phyloP scores from a whole-genome alignment of 2,888 invertebrate genomes.

The Coelogynopora nodosa region DNA sequence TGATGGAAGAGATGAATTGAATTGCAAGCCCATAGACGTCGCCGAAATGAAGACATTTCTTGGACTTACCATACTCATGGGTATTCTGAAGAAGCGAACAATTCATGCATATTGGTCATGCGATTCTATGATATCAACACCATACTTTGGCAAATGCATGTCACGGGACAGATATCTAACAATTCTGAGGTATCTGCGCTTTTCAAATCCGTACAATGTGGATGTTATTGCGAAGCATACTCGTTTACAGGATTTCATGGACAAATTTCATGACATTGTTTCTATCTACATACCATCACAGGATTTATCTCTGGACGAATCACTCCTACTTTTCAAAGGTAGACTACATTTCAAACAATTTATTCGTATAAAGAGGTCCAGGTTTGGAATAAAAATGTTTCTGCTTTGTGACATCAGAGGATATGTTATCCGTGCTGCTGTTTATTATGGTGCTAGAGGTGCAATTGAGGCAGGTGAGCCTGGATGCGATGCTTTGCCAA shows the following conservation, averaged over 20 bases:
- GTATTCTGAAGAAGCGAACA: constrained; percentile 3
- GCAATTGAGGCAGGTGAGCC: not conserved
- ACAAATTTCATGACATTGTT: constrained; percentile 22
- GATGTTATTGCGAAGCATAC: not conserved
- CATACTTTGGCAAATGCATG: constrained; percentile 32
- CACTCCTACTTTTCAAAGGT: not conserved
- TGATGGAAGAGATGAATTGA: not conserved
- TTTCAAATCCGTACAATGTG: not conserved
- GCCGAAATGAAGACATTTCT: constrained; percentile 11
- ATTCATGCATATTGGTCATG: constrained; percentile 1
- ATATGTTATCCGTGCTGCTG: not conserved
- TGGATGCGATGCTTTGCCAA: not conserved
- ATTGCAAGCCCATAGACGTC: not conserved
- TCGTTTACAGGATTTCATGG: constrained; percentile 6
- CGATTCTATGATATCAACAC: not conserved
- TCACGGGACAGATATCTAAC: not conserved
- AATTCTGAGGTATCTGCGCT: not conserved
- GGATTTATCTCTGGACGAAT: constrained; percentile 29
- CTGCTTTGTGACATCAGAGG: not conserved
- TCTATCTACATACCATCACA: constrained; percentile 11
- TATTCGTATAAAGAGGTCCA: constrained; percentile 5
- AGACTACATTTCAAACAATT: constrained; percentile 18
- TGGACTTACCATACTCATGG: not conserved
- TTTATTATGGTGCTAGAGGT: constrained; percentile 32
- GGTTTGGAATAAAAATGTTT: constrained; percentile 18